These are phyloP conservation scores for Burhinus bistriatus DNA, from an alignment of 2,113 vertebrate species.

Conservation along the genomic window DNA sequence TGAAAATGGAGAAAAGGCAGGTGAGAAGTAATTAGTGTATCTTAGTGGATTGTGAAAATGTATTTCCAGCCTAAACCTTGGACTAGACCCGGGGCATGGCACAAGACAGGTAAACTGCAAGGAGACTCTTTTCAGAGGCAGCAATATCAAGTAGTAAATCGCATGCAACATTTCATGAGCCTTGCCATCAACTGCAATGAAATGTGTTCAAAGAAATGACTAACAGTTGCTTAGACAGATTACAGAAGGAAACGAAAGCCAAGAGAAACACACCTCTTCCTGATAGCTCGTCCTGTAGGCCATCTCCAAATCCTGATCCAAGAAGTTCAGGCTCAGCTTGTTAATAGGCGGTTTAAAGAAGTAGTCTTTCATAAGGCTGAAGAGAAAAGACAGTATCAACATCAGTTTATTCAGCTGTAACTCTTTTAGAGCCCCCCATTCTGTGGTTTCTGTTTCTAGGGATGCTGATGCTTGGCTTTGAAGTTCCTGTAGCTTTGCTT, in stretches of 20 bases:
- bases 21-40: neutral
- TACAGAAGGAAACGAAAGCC: neutral
- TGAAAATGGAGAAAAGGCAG: neutral
- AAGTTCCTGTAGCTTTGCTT: neutral
- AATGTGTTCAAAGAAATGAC: neutral
- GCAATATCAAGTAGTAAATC: neutral
- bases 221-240: neutral
- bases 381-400: slow-evolving; percentile 9
- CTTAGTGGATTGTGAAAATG: neutral
- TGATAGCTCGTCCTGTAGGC: slow-evolving; percentile 92
- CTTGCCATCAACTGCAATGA: neutral
- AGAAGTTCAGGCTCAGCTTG: slow-evolving; percentile 95
- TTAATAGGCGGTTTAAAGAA: slow-evolving; percentile 98
- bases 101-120: neutral
- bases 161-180: neutral
- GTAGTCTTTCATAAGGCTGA: slow-evolving; percentile 97
- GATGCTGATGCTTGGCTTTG: neutral
- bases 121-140: neutral
- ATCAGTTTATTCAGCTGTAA: neutral
- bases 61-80: neutral
- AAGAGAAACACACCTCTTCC: slow-evolving; percentile 80
- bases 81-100: neutral
- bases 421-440: neutral
- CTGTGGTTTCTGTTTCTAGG: neutral
- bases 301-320: slow-evolving; percentile 87